These are phyloP conservation scores for Beaufortia kweichowensis DNA, from an alignment of 2,113 vertebrate species.

Conservation along the genomic window DNA sequence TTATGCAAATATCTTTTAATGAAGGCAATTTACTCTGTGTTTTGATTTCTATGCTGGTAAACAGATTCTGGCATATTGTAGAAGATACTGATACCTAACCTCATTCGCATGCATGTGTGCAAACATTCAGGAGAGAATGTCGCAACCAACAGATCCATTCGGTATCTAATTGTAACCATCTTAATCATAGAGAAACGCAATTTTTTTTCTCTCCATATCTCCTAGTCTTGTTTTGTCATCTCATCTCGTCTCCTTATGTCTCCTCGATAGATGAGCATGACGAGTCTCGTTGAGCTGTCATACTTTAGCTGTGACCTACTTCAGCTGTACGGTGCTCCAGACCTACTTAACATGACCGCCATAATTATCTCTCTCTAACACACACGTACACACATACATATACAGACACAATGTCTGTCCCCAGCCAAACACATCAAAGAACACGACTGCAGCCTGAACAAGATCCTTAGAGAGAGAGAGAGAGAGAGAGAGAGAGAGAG, in stretches of 20 bases:
- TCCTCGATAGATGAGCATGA: conserved; percentile 16
- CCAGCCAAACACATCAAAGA: conserved; percentile 47
- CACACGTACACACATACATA: conserved; percentile 23
- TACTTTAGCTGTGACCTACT: conserved; percentile 52
- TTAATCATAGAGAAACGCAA: neutral
- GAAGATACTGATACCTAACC: conserved; percentile 7
- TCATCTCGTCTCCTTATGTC: neutral
- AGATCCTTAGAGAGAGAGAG: conserved; percentile 37
- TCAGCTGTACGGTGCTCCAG: conserved; percentile 45
- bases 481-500: neutral
- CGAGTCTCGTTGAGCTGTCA: conserved; percentile 41
- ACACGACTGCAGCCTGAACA: conserved; percentile 6
- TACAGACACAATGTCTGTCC: conserved; percentile 6
- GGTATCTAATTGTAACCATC: conserved; percentile 1
- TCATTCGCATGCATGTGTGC: neutral
- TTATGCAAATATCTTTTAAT: neutral
- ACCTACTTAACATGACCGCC: conserved; percentile 44
- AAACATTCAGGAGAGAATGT: neutral
- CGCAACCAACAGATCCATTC: neutral
- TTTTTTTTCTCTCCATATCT: neutral
- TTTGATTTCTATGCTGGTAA: conserved; percentile 7
- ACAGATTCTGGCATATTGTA: conserved; percentile 5
- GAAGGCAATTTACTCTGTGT: neutral
- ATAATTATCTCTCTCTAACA: conserved; percentile 45
- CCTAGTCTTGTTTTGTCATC: neutral